Evolutionary conservation across 1,140 invertebrate genomes (phyloP), one percentile per base, ranked within the genome.

Genomic region (Harpegnathos saltator): DNA sequence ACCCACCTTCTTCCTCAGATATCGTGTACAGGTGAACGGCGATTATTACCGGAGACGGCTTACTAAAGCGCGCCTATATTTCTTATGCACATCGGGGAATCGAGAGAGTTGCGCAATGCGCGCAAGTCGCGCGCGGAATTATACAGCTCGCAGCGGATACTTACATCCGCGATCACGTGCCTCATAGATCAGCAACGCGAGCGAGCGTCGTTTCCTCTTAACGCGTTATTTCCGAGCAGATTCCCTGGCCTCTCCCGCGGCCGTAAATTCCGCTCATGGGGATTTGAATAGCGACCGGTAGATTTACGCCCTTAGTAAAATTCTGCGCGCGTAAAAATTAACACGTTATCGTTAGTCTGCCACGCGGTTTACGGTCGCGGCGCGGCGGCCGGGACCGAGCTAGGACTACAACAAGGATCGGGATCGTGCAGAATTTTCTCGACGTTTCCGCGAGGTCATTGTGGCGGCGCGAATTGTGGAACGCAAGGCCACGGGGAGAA

Each of bases 71-170:
- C 7, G 12, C 9, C 0, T 63, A 38, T 33, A 33, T 33, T 59
- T 63, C 63, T 9, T 56, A 56, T 15, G n/a, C n/a, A 29, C 17
- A 50, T 61, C 12, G n/a, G n/a, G n/a, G 4, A 12, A 66, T 61
- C 61, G 44, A 17, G n/a, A n/a, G n/a, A n/a, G 61, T 71, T 68
- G 52, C n/a, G 73, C 63, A 84, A 80, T 54, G 22, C 33, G n/a
- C 59, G 11, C 17, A n/a, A n/a, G n/a, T n/a, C n/a, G n/a, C n/a
- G n/a, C 24, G 14, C 56, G 65, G 48, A 75, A 85, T 85, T 84
- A 85, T 61, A 73, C 65, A 74, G 69, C 83, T 83, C 74, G 26
- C 56, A 48, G 73, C 58, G 44, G 54, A 72, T 73, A 68, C 71
- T 75, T 75, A 56, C 29, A 54, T 19, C 9, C 17, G 59, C 38